These are phyloP conservation scores for Melanotaenia parkinsoni DNA, from an alignment of 2,797 vertebrate genomes.

Conservation along the genomic window DNA sequence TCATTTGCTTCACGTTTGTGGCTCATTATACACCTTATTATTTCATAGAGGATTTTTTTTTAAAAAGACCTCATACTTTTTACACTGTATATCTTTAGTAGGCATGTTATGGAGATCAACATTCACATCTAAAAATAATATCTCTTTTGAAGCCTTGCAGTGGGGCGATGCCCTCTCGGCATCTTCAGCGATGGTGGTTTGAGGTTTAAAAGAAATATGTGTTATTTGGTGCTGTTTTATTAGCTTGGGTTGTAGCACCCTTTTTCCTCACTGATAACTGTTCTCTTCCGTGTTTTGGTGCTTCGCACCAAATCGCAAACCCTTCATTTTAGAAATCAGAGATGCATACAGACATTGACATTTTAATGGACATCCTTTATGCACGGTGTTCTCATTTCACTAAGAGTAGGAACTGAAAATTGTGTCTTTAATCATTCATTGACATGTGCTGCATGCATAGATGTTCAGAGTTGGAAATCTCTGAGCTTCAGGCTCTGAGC, in stretches of 20 bases:
- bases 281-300: slow-evolving; percentile 3
- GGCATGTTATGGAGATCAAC: background rate
- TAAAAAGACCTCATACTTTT: background rate
- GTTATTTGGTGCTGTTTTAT: background rate
- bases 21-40: background rate
- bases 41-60: background rate
- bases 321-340: slow-evolving; percentile 20
- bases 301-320: background rate
- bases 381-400: slow-evolving; percentile 23
- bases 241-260: slow-evolving; percentile 5
- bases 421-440: slow-evolving; percentile 27
- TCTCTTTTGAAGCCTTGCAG: background rate
- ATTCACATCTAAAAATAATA: background rate
- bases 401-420: slow-evolving; percentile 17
- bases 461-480: slow-evolving; percentile 39
- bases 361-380: slow-evolving; percentile 25
- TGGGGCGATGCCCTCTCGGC: background rate
- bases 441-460: slow-evolving; percentile 20
- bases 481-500: slow-evolving; percentile 36
- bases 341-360: slow-evolving; percentile 2
- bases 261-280: background rate
- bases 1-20: background rate
- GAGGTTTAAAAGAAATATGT: background rate
- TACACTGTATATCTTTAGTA: background rate
- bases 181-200: background rate